Percentiles rank a stretch among this genome's conserved stretches.
Evolutionary conservation across 92 coral and sea anemone genomes (phyloP).

Genomic region (Anthopleura xanthogrammica): DNA sequence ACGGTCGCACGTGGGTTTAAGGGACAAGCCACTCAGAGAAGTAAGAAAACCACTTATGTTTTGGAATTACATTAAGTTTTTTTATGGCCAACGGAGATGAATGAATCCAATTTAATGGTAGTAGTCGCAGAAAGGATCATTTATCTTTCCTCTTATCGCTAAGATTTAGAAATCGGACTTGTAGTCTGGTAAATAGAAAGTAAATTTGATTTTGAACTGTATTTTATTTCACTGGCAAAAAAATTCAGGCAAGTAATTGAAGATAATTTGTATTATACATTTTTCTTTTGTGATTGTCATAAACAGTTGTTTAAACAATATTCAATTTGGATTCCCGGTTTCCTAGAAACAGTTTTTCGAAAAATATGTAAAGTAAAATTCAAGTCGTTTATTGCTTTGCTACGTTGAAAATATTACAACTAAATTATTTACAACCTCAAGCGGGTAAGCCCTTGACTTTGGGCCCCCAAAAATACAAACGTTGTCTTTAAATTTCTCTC

Average conservation of each 20-base stretch:
- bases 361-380: neutral
- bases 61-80: neutral
- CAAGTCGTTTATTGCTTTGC: slow-evolving; percentile 27
- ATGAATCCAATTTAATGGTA: neutral
- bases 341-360: neutral
- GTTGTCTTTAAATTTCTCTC: neutral
- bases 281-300: slow-evolving; percentile 1
- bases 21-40: neutral
- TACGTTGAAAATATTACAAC: neutral
- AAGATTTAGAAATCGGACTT: neutral
- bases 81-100: slow-evolving; percentile 17
- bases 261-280: neutral
- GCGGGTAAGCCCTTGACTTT: slow-evolving; percentile 34
- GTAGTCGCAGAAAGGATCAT: neutral
- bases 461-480: neutral
- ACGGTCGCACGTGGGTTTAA: slow-evolving; percentile 66
- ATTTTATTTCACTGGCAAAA: neutral
- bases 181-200: neutral
- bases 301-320: neutral
- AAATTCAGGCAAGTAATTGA: neutral
- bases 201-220: neutral
- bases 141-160: neutral
- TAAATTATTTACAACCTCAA: slow-evolving; percentile 36
- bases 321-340: neutral
- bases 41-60: slow-evolving; percentile 9